phyloP scores from a whole-genome alignment of 2,888 invertebrate species.

The Brachyptera risi region DNA sequence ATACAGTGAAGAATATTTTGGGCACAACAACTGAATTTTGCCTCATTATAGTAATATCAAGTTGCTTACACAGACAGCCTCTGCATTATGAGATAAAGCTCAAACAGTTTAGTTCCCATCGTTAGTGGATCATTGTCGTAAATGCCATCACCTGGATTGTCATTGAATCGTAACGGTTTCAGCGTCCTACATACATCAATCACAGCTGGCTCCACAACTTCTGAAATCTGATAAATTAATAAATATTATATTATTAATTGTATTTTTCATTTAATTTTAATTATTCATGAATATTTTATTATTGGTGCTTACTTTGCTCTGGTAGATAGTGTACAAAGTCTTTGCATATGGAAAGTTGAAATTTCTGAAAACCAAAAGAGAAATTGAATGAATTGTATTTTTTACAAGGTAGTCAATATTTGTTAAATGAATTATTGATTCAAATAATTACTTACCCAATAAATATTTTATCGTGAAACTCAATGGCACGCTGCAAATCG shows the following conservation, averaged over 20 bases:
- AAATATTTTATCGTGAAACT: slow-evolving; percentile 77
- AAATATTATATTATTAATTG: too few relatives aligned
- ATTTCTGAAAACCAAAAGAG: slow-evolving; percentile 51
- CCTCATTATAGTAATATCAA: too few relatives aligned
- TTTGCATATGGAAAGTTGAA: slow-evolving; percentile 70
- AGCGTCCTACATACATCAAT: slow-evolving; percentile 69
- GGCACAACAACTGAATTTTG: too few relatives aligned
- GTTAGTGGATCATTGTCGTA: slow-evolving; percentile 60
- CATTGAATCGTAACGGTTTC: slow-evolving; percentile 55
- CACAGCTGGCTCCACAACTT: slow-evolving; percentile 66
- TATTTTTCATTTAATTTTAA: too few relatives aligned
- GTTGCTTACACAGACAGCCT: slow-evolving; percentile 76
- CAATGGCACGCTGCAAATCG: slow-evolving; percentile 74
- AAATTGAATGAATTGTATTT: background rate
- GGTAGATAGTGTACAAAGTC: slow-evolving; percentile 66
- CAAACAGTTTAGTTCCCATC: slow-evolving; percentile 86
- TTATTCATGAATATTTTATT: too few relatives aligned
- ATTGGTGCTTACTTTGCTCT: slow-evolving; percentile 40
- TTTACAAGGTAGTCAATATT: too few relatives aligned
- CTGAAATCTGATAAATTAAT: slow-evolving; percentile 44
- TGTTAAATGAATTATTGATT: too few relatives aligned
- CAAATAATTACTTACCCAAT: slow-evolving; percentile 62
- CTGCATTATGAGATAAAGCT: slow-evolving; percentile 85
- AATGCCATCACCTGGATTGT: slow-evolving; percentile 29
- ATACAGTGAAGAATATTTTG: too few relatives aligned